Conservation (phyloP, 1,140 invertebrate species). For the Habropoda laboriosa region DNA sequence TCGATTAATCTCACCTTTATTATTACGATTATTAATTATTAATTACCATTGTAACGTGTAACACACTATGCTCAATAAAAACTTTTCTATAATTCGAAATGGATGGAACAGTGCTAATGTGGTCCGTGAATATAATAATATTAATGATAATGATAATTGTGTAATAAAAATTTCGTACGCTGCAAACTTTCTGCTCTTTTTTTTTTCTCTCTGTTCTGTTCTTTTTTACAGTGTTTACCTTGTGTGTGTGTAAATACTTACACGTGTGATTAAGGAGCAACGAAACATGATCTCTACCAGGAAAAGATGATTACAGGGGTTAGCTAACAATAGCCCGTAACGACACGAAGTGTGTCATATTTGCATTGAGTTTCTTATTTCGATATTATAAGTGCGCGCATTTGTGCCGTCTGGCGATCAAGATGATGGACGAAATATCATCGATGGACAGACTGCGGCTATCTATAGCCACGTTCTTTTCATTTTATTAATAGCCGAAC, state of each 20-base stretch:
- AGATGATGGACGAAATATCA: not conserved
- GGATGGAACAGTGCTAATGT: slow-evolving; percentile 6
- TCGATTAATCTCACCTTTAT: slow-evolving; percentile 63
- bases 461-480: slow-evolving; percentile 33
- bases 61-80: slow-evolving; percentile 80
- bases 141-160: no score
- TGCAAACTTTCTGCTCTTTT: not conserved
- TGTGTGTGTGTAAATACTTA: not conserved
- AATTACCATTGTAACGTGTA: slow-evolving; percentile 75
- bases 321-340: not conserved
- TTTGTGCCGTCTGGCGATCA: slow-evolving; percentile 14
- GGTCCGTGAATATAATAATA: not conserved
- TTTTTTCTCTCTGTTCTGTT: not conserved
- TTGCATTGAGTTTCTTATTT: not conserved
- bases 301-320: not conserved
- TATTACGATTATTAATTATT: slow-evolving; percentile 68
- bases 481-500: slow-evolving; percentile 1
- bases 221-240: not conserved
- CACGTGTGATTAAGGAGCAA: not conserved
- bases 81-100: slow-evolving; percentile 77
- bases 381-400: slow-evolving; percentile 8
- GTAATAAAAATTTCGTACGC: not conserved
- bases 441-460: not conserved
- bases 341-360: no score
- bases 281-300: not conserved